These are phyloP conservation scores for Semicossyphus pulcher DNA, from an alignment of 2,113 vertebrate species.

Conservation along the genomic window DNA sequence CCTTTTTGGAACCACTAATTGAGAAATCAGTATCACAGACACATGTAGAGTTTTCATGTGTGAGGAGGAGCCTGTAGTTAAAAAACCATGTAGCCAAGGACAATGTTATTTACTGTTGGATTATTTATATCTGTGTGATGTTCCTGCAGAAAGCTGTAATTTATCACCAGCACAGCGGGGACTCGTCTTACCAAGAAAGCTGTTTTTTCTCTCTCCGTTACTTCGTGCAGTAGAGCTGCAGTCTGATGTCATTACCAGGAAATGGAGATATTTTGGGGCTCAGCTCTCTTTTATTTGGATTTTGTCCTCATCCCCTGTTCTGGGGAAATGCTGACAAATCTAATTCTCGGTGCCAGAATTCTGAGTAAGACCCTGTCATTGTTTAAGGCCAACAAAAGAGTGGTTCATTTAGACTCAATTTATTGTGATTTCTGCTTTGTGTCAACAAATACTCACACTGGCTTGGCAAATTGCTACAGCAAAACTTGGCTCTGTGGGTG, in stretches of 20 bases:
- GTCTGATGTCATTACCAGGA: conserved; percentile 66
- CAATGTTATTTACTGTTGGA: conserved; percentile 59
- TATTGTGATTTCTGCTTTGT: conserved; percentile 71
- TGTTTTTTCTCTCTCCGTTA: conserved; percentile 12
- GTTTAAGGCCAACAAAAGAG: conserved; percentile 73
- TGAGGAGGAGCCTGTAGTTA: conserved; percentile 22
- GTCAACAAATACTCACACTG: conserved; percentile 60
- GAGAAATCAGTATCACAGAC: conserved; percentile 33
- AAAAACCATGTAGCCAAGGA: conserved; percentile 56
- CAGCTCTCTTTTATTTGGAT: conserved; percentile 70
- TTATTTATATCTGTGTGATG: conserved; percentile 64
- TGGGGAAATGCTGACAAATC: conserved; percentile 72
- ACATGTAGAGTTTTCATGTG: conserved; percentile 22
- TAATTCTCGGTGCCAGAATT: conserved; percentile 66
- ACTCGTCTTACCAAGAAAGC: conserved; percentile 33
- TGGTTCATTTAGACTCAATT: conserved; percentile 67
- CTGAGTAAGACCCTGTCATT: conserved; percentile 67
- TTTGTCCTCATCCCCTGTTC: conserved; percentile 70
- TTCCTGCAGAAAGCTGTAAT: conserved; percentile 63
- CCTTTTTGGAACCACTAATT: conserved; percentile 34
- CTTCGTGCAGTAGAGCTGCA: conserved; percentile 38
- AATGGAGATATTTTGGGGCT: conserved; percentile 70
- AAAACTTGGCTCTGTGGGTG: conserved; percentile 11
- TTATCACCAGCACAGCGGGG: conserved; percentile 54
- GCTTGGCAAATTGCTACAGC: conserved; percentile 52